Evolutionary conservation across 2,797 vertebrate species (phyloP).

Genomic region (Periparus ater): DNA sequence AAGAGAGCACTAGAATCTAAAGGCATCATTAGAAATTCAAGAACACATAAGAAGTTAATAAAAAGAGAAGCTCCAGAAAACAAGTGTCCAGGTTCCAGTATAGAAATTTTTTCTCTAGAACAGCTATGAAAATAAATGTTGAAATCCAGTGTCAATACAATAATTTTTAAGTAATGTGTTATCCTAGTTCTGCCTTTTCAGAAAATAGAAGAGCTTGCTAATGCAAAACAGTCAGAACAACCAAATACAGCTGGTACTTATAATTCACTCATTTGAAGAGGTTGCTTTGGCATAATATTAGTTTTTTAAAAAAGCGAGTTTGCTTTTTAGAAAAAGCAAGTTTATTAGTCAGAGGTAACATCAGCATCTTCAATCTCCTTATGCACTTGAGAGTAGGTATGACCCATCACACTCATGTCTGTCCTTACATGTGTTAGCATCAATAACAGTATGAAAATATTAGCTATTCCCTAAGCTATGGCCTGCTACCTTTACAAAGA

Average conservation of each 20-base stretch:
- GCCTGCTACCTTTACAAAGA: background rate
- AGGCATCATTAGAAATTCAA: background rate
- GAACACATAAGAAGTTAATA: background rate
- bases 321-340: background rate
- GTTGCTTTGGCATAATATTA: background rate
- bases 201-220: background rate
- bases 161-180: background rate
- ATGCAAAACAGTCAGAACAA: background rate
- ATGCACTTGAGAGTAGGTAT: background rate
- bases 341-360: background rate
- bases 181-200: background rate
- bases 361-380: background rate
- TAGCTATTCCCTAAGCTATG: fast-evolving
- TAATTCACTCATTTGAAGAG: background rate
- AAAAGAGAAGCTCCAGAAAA: background rate
- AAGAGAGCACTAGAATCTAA: background rate
- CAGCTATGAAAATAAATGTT: background rate
- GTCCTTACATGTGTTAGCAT: background rate
- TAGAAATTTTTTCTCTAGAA: background rate
- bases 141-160: background rate
- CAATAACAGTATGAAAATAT: background rate
- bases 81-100: background rate
- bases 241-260: background rate
- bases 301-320: fast-evolving
- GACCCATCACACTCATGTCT: background rate